These are phyloP conservation scores for Pollenia labialis DNA, from an alignment of 2,888 invertebrate genomes.

Conservation along the genomic window DNA sequence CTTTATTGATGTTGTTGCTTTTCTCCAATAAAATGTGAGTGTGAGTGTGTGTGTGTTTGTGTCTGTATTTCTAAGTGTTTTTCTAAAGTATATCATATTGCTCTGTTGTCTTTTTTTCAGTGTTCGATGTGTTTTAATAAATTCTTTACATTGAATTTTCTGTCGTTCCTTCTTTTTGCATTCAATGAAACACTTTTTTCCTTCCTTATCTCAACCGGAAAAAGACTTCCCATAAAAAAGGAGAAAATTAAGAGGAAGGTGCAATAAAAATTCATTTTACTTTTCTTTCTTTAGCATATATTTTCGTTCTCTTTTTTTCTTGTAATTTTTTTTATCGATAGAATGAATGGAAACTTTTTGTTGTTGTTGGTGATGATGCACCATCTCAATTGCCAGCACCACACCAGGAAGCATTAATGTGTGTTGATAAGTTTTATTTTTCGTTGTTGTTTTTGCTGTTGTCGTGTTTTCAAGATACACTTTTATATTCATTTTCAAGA, in stretches of 20 bases:
- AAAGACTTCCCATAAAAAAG: slow-evolving; percentile 76
- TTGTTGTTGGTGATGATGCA: slow-evolving; percentile 57
- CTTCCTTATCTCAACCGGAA: slow-evolving; percentile 80
- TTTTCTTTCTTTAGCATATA: slow-evolving; percentile 22
- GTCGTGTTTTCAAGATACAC: slow-evolving; percentile 49
- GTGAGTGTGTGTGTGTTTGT: slow-evolving; percentile 35
- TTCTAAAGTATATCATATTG: slow-evolving; percentile 67
- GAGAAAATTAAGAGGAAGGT: slow-evolving; percentile 81
- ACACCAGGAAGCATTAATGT: slow-evolving; percentile 72
- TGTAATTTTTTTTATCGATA: slow-evolving; percentile 55
- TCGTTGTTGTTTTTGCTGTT: slow-evolving; percentile 21
- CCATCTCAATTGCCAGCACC: slow-evolving; percentile 30
- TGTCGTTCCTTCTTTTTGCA: slow-evolving; percentile 9
- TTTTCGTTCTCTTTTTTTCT: slow-evolving; percentile 44
- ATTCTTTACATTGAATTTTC: slow-evolving; percentile 59
- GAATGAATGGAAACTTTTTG: slow-evolving; percentile 50
- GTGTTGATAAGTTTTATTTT: slow-evolving; percentile 66
- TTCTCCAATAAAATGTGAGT: not conserved
- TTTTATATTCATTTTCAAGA: slow-evolving; percentile 64
- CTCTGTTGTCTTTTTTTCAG: slow-evolving; percentile 40
- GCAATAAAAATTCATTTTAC: slow-evolving; percentile 82
- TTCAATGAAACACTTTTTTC: slow-evolving; percentile 55
- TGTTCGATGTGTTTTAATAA: slow-evolving; percentile 67
- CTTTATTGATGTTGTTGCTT: slow-evolving; percentile 28
- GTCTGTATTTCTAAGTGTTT: slow-evolving; percentile 47